Base-by-base conservation (phyloP, 1,140 invertebrate species). In the Heliconius eleuchia region DNA sequence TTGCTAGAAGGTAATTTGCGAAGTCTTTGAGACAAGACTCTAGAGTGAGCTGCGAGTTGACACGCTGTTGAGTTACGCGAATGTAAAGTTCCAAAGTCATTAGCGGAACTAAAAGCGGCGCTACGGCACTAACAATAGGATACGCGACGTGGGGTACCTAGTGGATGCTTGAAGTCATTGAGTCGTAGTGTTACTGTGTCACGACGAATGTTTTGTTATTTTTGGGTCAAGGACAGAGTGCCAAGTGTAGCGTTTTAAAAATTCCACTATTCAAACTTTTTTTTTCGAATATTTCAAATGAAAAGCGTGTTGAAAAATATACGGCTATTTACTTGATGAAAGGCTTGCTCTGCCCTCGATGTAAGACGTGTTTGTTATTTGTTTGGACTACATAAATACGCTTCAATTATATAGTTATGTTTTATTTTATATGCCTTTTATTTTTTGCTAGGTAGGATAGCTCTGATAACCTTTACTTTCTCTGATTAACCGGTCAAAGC, bases 151-250 rank as follows among this genome's bases (percentile, higher is more conserved):
- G 70, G 39, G 37, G 74, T 70, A 19, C 55, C 55, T 57, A 74
- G 75, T 77, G 50, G 71, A 74, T 57, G 76, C 42, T 71, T 70
- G 75, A 76, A 73, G 50, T 76, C 23, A 80, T 75, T 74, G 71
- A 76, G 76, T 72, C 23, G 71, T 72, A 77, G 71, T 83, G 82
- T 81, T 74, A 82, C 81, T 83, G 86, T 91, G 90, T 90, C 87
- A 89, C 88, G 87, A 91, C 82, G 87, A 88, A 86, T 90, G 90
- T 86, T 91, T 87, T 88, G 88, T 87, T 92, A 91, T 91, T 91
- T 90, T 92, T 91, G 82, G 91, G 90, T 92, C 91, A 92, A 88
- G 91, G 91, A 80, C 86, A 85, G 46, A 37, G 81, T 81, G 82
- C 76, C 82, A 88, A 85, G 82, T 85, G 80, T 81, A 78, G 80